Evolutionary conservation across 1,140 invertebrate genomes (phyloP), one percentile per base, ranked within the genome.

Genomic region (Limonius californicus): DNA sequence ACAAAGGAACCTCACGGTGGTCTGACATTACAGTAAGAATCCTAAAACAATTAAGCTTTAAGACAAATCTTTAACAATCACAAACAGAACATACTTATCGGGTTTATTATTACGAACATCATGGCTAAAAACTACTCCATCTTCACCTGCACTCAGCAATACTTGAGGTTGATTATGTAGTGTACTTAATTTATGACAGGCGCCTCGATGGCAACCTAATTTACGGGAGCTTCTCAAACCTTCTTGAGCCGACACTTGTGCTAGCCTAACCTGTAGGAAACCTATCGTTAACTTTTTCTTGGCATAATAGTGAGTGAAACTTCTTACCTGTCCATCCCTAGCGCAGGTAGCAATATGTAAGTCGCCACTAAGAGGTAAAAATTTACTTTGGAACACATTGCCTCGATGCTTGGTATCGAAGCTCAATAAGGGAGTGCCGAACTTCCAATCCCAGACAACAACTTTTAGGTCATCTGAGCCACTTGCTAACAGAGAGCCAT

Each of bases 381-480:
- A 84, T 78, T 84, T 95, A 82, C 85, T 84, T 74, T 96, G 92
- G 79, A 96, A 97, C 15, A 97, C 88, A 77, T 98, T 97, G 27
- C 86, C 85, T 47, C 82, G 82, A 76, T 98, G 94, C 1, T 91
- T 90, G 47, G 87, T 92, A 60, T 87, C 82, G 68, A 89, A 90
- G 16, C 79, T 79, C 54, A 89, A 76, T 7, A 85, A 68, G 2
- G 81, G 78, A 67, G 84, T 86, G 61, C 87, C 87, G 4, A 80
- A 73, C 11, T 90, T 85, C 94, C 94, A 97, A 74, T 97, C 89
- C 95, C 95, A 98, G 16, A 98, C 77, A 21, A 91, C 82, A 21
- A 96, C 66, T 43, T 85, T 82, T 8, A 89, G 83, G 80, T 98
- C 95, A 82, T 98, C 94, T 0, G 94, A 97, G 2, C 91, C 93